These are phyloP conservation scores for Contarinia nasturtii DNA, from an alignment of 1,140 invertebrate species.

Conservation along the genomic window DNA sequence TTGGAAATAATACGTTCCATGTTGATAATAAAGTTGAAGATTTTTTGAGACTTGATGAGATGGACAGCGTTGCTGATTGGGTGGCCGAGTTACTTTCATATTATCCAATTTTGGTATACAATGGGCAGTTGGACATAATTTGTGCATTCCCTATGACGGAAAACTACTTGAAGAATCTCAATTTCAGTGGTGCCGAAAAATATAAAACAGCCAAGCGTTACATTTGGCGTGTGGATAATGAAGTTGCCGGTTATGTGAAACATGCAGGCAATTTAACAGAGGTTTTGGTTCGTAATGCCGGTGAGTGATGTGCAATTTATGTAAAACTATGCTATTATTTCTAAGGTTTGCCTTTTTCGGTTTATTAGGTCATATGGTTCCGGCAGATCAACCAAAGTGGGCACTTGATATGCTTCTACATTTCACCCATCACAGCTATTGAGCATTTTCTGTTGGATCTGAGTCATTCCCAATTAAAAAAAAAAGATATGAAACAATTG, in stretches of 20 bases:
- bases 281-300: slow-evolving; percentile 61
- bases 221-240: slow-evolving; percentile 44
- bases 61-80: slow-evolving; percentile 61
- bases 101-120: slow-evolving; percentile 57
- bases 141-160: slow-evolving; percentile 59
- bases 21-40: slow-evolving; percentile 36
- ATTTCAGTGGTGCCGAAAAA: slow-evolving; percentile 41
- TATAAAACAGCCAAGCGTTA: slow-evolving; percentile 43
- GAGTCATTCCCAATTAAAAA: too few relatives aligned
- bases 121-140: slow-evolving; percentile 73
- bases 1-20: slow-evolving; percentile 56
- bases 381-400: slow-evolving; percentile 61
- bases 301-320: slow-evolving; percentile 14
- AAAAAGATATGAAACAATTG: too few relatives aligned
- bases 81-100: slow-evolving; percentile 43
- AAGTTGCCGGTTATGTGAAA: slow-evolving; percentile 61
- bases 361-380: slow-evolving; percentile 44
- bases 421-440: slow-evolving; percentile 52
- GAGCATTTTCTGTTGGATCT: too few relatives aligned
- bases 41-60: slow-evolving; percentile 55
- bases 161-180: slow-evolving; percentile 44
- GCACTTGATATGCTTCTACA: slow-evolving; percentile 54
- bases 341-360: too few relatives aligned
- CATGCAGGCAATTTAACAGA: slow-evolving; percentile 52
- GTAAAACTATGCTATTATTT: too few relatives aligned